Evolutionary conservation across 2,113 vertebrate genomes (phyloP).

Genomic region (Rana temporaria): DNA sequence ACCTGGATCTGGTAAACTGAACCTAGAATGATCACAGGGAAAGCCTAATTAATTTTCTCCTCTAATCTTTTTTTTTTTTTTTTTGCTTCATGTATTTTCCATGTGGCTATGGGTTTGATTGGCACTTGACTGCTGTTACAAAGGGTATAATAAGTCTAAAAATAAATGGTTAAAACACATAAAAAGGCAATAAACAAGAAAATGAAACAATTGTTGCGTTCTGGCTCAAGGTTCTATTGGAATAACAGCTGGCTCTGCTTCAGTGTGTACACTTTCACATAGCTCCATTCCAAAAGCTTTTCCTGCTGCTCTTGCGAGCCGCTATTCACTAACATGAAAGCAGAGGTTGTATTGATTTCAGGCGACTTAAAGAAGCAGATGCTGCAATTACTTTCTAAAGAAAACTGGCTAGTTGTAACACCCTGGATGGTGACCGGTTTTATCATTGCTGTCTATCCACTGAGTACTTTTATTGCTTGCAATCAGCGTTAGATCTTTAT

Average conservation of each 20-base stretch:
- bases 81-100: slow-evolving; percentile 38
- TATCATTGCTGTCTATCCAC: slow-evolving; percentile 61
- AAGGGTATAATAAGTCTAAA: slow-evolving; percentile 67
- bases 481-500: slow-evolving; percentile 66
- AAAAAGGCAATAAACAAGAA: slow-evolving; percentile 53
- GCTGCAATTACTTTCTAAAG: slow-evolving; percentile 66
- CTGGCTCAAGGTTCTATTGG: slow-evolving; percentile 67
- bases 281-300: slow-evolving; percentile 62
- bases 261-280: slow-evolving; percentile 60
- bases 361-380: slow-evolving; percentile 65
- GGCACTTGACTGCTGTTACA: slow-evolving; percentile 75
- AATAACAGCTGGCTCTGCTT: slow-evolving; percentile 69
- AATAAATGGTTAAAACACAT: slow-evolving; percentile 61
- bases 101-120: slow-evolving; percentile 65
- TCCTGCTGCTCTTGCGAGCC: slow-evolving; percentile 59
- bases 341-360: slow-evolving; percentile 60
- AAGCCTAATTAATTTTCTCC: slow-evolving; percentile 66
- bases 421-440: slow-evolving; percentile 60
- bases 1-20: slow-evolving; percentile 64
- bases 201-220: slow-evolving; percentile 69
- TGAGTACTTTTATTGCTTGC: slow-evolving; percentile 64
- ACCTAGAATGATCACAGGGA: slow-evolving; percentile 60
- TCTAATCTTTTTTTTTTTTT: slow-evolving; percentile 60
- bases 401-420: slow-evolving; percentile 60
- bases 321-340: slow-evolving; percentile 60